Evolutionary conservation across 2,113 vertebrate genomes (phyloP).

Genomic region (Brachyhypopomus gauderio): DNA sequence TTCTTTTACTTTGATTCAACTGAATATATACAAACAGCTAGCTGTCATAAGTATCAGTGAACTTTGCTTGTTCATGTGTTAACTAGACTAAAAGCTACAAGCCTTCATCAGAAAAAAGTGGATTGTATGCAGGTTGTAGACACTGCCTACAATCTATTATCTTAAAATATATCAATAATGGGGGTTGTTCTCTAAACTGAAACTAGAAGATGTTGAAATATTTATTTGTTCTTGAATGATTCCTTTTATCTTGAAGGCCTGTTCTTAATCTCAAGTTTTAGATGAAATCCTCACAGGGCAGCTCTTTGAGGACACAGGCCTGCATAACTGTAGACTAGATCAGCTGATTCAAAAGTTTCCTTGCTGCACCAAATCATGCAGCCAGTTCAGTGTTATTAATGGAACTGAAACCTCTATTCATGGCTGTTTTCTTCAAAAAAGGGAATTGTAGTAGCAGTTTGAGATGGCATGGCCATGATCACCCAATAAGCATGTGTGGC

Average conservation of each 20-base stretch:
- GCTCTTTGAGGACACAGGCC: not conserved
- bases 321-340: not conserved
- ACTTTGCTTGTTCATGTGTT: not conserved
- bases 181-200: not conserved
- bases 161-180: not conserved
- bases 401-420: conserved; percentile 35
- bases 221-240: not conserved
- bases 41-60: not conserved
- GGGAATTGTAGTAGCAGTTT: not conserved
- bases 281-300: not conserved
- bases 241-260: not conserved
- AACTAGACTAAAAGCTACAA: not conserved
- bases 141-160: not conserved
- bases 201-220: not conserved
- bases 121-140: too few relatives aligned
- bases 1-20: too few relatives aligned
- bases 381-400: not conserved
- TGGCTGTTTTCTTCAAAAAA: not conserved
- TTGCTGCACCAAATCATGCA: not conserved
- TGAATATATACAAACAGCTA: too few relatives aligned
- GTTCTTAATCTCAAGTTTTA: not conserved
- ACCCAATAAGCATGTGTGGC: not conserved
- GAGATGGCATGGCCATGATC: not conserved
- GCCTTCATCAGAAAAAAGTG: not conserved
- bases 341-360: not conserved